Base-by-base conservation (phyloP, 2,113 vertebrate genomes). In the Typhlomys cinereus region DNA sequence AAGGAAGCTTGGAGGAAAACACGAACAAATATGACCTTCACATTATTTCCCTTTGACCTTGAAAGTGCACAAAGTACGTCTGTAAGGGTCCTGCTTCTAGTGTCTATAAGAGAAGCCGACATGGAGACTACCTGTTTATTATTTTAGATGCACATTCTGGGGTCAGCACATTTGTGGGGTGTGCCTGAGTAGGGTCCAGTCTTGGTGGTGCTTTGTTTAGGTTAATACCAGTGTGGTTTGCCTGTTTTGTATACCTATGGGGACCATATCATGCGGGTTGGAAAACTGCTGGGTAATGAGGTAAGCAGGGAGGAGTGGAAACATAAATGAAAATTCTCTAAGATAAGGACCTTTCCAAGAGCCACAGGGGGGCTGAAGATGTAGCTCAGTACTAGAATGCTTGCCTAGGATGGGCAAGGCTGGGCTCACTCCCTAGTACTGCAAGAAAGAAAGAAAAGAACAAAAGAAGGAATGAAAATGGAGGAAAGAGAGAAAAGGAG, bases 231-330 rank as follows among this genome's bases (percentile, higher is more conserved):
- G 20, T 25, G 0, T 2, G 59, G 34, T 50, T 80, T 20, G 50
- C 36, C 3, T 39, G 48, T 23, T 20, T 66, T 44, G 66, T 12
- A 62, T 8, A 3, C 2, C 34, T 21, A 17, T 2, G 2, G 50
- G 8, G 4, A 29, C 57, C 52, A 12, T 27, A 15, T 27, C 1
- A 0, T 0, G 0, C 34, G 1, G 10, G 15, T 14, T 69, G 79
- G 57, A 25, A 36, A 67, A 48, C 11, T 67, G 54, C n/a, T 23
- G 54, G 29, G 10, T 44, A 36, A 50, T 27, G 71, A 11, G 10
- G 20, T 21, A 27, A 75, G 34, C 0, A 20, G 52, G 64, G 39
- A 79, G 29, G 1, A 31, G 34, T 48, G 15, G 76, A 61, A 36
- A 61, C 12, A 2, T 31, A 29, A 13, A 14, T 76, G 39, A 41